These are phyloP conservation scores for Ypsolopha scabrella DNA, from an alignment of 2,888 invertebrate genomes.

Conservation along the genomic window DNA sequence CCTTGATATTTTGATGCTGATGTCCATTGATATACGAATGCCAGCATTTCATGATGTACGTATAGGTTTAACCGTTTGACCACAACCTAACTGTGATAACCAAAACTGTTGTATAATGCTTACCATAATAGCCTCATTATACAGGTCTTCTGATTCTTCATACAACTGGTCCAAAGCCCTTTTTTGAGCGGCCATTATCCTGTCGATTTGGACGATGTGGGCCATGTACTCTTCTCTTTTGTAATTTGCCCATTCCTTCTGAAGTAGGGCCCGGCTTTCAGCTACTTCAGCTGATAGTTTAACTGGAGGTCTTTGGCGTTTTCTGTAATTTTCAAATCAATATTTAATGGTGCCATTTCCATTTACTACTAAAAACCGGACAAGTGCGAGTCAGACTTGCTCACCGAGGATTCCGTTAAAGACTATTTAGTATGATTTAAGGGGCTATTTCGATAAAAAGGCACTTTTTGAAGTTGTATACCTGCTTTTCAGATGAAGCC, in stretches of 20 bases:
- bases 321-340: slow-evolving; percentile 23
- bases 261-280: slow-evolving; percentile 74
- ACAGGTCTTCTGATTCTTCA: slow-evolving; percentile 86
- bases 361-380: no score
- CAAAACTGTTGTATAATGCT: slow-evolving; percentile 1
- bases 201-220: slow-evolving; percentile 78
- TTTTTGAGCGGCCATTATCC: slow-evolving; percentile 76
- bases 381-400: no score
- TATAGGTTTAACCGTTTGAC: no score
- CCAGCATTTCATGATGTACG: no score
- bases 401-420: no score
- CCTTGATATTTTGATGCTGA: no score
- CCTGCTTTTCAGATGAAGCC: no score
- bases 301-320: slow-evolving; percentile 54
- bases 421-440: no score
- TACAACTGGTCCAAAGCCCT: slow-evolving; percentile 85
- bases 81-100: no score
- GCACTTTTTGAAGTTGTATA: no score
- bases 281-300: slow-evolving; percentile 66
- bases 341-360: background rate
- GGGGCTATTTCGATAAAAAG: no score
- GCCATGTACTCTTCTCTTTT: slow-evolving; percentile 73
- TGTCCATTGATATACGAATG: no score
- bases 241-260: slow-evolving; percentile 82
- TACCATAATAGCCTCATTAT: slow-evolving; percentile 87